Evolutionary conservation across 2,888 invertebrate species (phyloP).

Genomic region (Malacosoma neustria): DNA sequence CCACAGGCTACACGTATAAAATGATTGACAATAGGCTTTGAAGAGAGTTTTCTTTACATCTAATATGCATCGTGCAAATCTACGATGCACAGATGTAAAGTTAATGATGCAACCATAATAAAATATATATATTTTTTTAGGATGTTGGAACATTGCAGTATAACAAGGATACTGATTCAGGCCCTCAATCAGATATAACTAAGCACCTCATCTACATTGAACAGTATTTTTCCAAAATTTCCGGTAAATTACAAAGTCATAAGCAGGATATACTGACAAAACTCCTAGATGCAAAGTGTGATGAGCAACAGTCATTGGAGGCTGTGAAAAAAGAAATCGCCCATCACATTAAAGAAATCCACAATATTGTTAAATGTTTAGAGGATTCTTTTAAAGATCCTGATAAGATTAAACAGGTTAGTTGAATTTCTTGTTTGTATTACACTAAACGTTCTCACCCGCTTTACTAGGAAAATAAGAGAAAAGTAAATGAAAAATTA

Average conservation of each 20-base stretch:
- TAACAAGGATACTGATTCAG: constrained; percentile 42
- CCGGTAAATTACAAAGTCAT: constrained; percentile 64
- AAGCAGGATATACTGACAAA: constrained; percentile 55
- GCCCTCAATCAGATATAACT: constrained; percentile 30
- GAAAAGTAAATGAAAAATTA: too few species aligned
- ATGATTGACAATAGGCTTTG: too few species aligned
- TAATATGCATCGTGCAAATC: too few species aligned
- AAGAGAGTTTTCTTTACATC: too few species aligned
- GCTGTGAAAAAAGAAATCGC: constrained; percentile 36
- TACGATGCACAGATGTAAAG: too few species aligned
- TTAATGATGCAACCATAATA: too few species aligned
- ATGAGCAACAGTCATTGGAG: constrained; percentile 41
- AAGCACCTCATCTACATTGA: constrained; percentile 44
- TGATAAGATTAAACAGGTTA: constrained; percentile 39
- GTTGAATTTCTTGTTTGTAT: constrained; percentile 2
- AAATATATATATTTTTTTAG: too few species aligned
- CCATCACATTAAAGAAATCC: constrained; percentile 36
- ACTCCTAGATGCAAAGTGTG: constrained; percentile 34
- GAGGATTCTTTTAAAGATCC: too few species aligned
- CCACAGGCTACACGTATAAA: too few species aligned
- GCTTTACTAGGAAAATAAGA: too few species aligned
- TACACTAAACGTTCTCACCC: too few species aligned
- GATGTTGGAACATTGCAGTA: constrained; percentile 51
- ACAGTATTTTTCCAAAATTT: constrained; percentile 68
- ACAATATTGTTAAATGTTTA: constrained; percentile 29